These are phyloP conservation scores for Tenthredo distinguenda DNA, from an alignment of 2,888 invertebrate genomes.

Conservation along the genomic window DNA sequence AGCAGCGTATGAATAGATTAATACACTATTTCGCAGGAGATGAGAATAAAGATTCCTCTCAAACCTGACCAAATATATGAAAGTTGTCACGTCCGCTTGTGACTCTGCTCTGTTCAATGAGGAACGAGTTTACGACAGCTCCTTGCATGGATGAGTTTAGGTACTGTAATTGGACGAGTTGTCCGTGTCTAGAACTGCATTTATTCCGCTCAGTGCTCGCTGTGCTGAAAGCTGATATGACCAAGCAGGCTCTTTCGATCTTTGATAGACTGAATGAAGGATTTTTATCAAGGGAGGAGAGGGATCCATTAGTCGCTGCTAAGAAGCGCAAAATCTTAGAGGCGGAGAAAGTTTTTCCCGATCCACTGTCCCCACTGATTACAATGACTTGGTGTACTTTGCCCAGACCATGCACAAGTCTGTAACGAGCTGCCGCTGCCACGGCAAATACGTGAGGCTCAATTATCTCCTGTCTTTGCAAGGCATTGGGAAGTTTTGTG, in stretches of 20 bases:
- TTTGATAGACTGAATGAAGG: constrained; percentile 67
- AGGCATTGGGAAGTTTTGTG: constrained; percentile 54
- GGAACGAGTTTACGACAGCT: constrained; percentile 74
- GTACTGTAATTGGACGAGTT: constrained; percentile 75
- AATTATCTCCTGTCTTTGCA: constrained; percentile 53
- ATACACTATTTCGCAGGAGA: background rate
- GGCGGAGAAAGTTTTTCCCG: constrained; percentile 78
- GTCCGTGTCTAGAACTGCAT: constrained; percentile 77
- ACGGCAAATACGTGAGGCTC: constrained; percentile 72
- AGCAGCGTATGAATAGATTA: background rate
- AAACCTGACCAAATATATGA: constrained; percentile 77
- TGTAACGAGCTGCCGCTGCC: constrained; percentile 69
- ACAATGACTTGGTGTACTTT: constrained; percentile 74
- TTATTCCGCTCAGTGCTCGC: constrained; percentile 75
- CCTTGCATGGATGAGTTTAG: constrained; percentile 69
- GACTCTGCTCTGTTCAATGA: constrained; percentile 77
- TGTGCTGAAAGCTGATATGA: constrained; percentile 74
- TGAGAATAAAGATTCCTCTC: background rate
- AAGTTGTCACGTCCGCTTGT: constrained; percentile 74
- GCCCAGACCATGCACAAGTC: constrained; percentile 70
- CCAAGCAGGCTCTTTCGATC: constrained; percentile 68
- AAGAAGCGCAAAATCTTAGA: constrained; percentile 75
- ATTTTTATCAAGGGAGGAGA: constrained; percentile 54
- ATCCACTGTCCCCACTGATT: constrained; percentile 78
- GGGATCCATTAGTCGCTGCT: constrained; percentile 62